Evolutionary conservation across 2,888 invertebrate genomes (phyloP).

Genomic region (Xanthorhoe designata): DNA sequence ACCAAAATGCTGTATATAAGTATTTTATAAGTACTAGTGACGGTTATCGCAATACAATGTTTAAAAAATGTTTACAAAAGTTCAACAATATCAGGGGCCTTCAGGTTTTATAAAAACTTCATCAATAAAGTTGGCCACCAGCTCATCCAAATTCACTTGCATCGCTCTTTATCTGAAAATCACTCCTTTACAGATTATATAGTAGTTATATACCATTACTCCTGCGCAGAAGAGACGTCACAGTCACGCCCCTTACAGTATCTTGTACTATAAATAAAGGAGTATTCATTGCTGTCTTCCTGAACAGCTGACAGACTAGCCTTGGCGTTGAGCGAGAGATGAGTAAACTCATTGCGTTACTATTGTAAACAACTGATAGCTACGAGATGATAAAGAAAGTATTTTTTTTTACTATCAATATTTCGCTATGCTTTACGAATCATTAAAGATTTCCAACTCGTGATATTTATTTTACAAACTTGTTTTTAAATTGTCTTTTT

Average conservation of each 20-base stretch:
- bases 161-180: neutral
- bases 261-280: conserved; percentile 57
- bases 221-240: conserved; percentile 55
- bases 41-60: neutral
- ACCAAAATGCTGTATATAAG: no score
- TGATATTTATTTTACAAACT: neutral
- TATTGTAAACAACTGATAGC: conserved; percentile 2
- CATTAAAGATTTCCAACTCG: neutral
- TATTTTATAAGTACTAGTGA: no score
- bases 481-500: neutral
- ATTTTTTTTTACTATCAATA: neutral
- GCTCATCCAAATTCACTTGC: no score
- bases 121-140: no score
- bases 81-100: no score
- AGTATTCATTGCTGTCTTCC: conserved; percentile 66
- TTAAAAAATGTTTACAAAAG: neutral
- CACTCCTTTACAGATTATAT: conserved; percentile 12
- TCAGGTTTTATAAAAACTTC: no score
- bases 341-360: conserved; percentile 29
- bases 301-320: conserved; percentile 60
- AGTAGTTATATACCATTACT: conserved; percentile 8
- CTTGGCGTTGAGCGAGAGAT: conserved; percentile 53
- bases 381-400: neutral
- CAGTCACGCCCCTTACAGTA: conserved; percentile 53
- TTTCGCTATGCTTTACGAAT: neutral